These are phyloP conservation scores for Drosophila cognata DNA, from an alignment of 2,888 invertebrate genomes.

Conservation along the genomic window DNA sequence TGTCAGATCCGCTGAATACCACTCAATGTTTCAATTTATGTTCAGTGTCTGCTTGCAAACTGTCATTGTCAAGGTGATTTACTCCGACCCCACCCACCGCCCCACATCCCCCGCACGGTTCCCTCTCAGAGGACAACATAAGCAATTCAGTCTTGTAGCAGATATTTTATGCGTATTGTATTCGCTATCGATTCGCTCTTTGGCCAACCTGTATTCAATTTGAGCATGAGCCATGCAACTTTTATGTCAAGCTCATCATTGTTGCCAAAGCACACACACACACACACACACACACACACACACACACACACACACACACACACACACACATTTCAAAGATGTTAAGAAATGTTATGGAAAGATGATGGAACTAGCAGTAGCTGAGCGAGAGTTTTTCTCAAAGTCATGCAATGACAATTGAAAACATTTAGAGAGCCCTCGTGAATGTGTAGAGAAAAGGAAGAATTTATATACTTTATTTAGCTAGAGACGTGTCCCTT, in stretches of 20 bases:
- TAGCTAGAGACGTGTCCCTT: neutral
- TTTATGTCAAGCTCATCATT: slow-evolving; percentile 34
- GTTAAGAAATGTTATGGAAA: neutral
- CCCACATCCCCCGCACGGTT: neutral
- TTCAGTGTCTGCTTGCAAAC: slow-evolving; percentile 21
- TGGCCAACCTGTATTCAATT: slow-evolving; percentile 38
- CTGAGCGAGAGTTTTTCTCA: neutral
- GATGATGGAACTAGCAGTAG: neutral
- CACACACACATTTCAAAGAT: neutral
- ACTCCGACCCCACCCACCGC: neutral
- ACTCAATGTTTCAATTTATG: slow-evolving; percentile 42
- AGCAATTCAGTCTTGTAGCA: slow-evolving; percentile 25
- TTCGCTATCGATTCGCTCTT: slow-evolving; percentile 48
- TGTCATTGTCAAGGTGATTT: slow-evolving; percentile 46
- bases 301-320: neutral
- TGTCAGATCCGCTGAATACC: slow-evolving; percentile 29
- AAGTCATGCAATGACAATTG: slow-evolving; percentile 9
- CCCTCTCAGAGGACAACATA: neutral
- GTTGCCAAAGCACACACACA: neutral
- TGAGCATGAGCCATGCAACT: slow-evolving; percentile 44
- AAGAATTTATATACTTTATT: neutral
- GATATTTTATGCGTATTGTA: slow-evolving; percentile 48
- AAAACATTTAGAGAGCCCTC: slow-evolving; percentile 3
- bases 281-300: neutral
- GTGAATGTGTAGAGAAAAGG: neutral